phyloP scores from a whole-genome alignment of 1,140 invertebrate genomes.

The Aleiodes sp. region DNA sequence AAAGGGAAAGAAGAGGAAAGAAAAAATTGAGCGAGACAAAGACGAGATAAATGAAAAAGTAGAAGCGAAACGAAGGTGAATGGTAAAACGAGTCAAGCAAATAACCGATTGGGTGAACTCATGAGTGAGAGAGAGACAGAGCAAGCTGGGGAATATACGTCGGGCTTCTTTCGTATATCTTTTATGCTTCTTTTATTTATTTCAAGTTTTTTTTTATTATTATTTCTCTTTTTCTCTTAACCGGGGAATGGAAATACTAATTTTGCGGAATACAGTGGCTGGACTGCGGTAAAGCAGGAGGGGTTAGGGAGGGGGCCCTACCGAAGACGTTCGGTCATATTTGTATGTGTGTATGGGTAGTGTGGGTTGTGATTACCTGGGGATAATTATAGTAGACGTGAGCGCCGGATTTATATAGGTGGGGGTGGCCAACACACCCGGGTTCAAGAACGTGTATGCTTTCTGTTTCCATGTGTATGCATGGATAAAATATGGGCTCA shows the following conservation, averaged over 20 bases:
- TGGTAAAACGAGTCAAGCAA: conserved; percentile 24
- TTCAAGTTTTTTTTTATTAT: conserved; percentile 40
- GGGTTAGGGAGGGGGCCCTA: background rate
- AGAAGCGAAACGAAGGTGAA: conserved; percentile 20
- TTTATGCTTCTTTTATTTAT: conserved; percentile 39
- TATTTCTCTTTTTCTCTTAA: conserved; percentile 50
- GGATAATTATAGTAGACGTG: conserved; percentile 67
- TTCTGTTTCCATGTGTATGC: background rate
- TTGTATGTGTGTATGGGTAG: conserved; percentile 45
- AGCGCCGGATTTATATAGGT: conserved; percentile 36
- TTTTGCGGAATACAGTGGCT: conserved; percentile 67
- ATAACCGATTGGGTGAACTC: conserved; percentile 25
- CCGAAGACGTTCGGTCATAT: conserved; percentile 27
- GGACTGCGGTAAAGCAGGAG: conserved; percentile 58
- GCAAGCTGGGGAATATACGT: conserved; percentile 36
- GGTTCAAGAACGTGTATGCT: conserved; percentile 25
- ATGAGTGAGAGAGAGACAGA: conserved; percentile 35
- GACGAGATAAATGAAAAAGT: conserved; percentile 22
- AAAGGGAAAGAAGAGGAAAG: conserved; percentile 25
- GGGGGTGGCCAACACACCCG: conserved; percentile 20
- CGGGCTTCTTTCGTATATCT: conserved; percentile 44
- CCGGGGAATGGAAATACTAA: conserved; percentile 66
- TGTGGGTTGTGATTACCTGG: conserved; percentile 63
- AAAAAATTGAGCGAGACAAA: conserved; percentile 38
- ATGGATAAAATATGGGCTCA: too few relatives aligned